Evolutionary conservation across 2,113 vertebrate species (phyloP), one percentile per base, ranked within the genome.

Genomic region (Pomatorhinus ruficollis): DNA sequence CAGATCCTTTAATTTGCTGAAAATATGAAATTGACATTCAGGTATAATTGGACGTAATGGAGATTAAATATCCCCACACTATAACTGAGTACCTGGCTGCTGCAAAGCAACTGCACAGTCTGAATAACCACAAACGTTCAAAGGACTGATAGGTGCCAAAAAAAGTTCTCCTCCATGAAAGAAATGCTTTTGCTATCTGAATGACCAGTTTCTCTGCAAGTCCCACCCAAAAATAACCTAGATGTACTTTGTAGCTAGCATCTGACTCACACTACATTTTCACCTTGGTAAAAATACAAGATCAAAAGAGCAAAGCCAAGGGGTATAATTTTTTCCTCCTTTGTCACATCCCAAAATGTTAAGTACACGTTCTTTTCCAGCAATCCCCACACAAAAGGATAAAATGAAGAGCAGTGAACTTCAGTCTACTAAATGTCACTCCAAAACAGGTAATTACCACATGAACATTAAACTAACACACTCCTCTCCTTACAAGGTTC

Each of bases 341-440:
- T 81, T 95, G 92, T 95, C 93, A 92, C 66, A 84, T 89, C 89
- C 88, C 92, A 83, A 97, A 97, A 97, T 95, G 95, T 92, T 97
- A 97, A 97, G 84, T 82, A 89, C 80, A 75, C 0, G 14, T 89
- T 95, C 95, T 90, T 94, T 92, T 81, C 88, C 59, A 91, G 80
- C 68, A 91, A 60, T 76, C 65, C 60, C n/a, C 59, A 86, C 24
- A 93, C 89, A 94, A 94, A 96, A 96, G 84, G 63, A 94, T 93
- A 64, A 97, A 96, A 93, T 56, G 87, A 92, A 92, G 66, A 86
- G 87, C 86, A 92, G 65, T 95, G 96, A 97, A 92, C 79, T 97
- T 96, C 85, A 90, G 94, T 87, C 96, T 95, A 96, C 94, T 95
- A 97, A 98, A 98, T 97, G 97, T 96, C 97, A 98, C 90, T 94